Evolutionary conservation across 37 sponge, comb jelly and placozoan species (phyloP).

Genomic region (Tethya wilhelma): DNA sequence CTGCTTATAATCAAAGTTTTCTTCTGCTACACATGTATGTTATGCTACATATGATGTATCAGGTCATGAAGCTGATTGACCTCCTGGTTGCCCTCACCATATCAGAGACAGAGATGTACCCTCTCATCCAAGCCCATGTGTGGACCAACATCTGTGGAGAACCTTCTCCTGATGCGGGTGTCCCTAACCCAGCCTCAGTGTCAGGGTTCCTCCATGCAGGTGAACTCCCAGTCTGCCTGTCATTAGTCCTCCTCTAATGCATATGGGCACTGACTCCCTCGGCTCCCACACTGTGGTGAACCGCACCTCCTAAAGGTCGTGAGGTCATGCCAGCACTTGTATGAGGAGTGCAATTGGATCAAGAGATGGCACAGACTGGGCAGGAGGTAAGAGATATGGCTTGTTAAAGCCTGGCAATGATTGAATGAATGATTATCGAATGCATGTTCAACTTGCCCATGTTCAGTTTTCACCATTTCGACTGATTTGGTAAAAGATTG

Average conservation of each 20-base stretch:
- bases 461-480: too few relatives aligned
- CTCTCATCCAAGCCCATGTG: slow-evolving; percentile 74
- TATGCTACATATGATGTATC: too few relatives aligned
- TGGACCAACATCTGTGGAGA: slow-evolving; percentile 71
- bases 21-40: too few relatives aligned
- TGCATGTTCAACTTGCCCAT: too few relatives aligned
- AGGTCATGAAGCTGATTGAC: slow-evolving; percentile 67
- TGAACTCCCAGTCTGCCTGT: slow-evolving; percentile 9
- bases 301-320: slow-evolving; percentile 61
- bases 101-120: slow-evolving; percentile 80
- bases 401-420: too few relatives aligned
- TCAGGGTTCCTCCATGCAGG: slow-evolving; percentile 12
- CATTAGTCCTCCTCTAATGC: slow-evolving; percentile 5
- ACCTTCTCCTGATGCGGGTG: neutral
- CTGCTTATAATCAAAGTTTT: too few relatives aligned
- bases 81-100: slow-evolving; percentile 72
- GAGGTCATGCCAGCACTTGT: neutral
- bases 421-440: too few relatives aligned
- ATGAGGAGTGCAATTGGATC: slow-evolving; percentile 48
- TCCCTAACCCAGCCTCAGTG: slow-evolving; percentile 38
- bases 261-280: slow-evolving; percentile 24
- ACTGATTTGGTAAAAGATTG: too few relatives aligned
- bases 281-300: slow-evolving; percentile 25
- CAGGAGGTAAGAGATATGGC: too few relatives aligned
- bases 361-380: slow-evolving; percentile 71